Percentiles rank a stretch among this genome's conserved stretches.
Conservation (phyloP, 2,888 invertebrate genomes). For the Scaeva pyrastri region DNA sequence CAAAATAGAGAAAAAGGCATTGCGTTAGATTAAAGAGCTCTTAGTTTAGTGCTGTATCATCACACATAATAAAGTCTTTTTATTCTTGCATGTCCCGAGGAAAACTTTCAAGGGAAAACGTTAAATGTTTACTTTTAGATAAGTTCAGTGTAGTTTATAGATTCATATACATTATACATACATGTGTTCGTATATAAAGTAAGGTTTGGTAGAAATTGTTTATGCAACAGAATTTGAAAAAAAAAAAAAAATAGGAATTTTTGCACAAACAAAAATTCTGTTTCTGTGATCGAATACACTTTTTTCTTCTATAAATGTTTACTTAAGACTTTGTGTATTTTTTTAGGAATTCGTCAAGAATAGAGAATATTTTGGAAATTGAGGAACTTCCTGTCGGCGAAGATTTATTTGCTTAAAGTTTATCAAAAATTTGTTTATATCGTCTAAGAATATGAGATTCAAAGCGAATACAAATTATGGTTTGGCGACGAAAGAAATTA, state of each 20-base stretch:
- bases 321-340: neutral
- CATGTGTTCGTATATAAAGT: neutral
- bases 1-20: neutral
- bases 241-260: neutral
- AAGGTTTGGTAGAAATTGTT: neutral
- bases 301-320: neutral
- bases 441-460: neutral
- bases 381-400: neutral
- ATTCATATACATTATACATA: neutral
- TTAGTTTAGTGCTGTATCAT: neutral
- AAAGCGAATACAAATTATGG: neutral
- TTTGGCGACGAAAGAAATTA: neutral
- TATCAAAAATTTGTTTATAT: neutral
- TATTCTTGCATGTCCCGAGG: conserved; percentile 34
- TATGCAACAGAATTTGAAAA: neutral
- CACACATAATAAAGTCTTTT: conserved; percentile 19
- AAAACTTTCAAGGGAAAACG: conserved; percentile 36
- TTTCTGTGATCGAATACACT: conserved; percentile 1
- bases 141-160: conserved; percentile 10
- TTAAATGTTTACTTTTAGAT: conserved; percentile 41
- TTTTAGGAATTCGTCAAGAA: neutral
- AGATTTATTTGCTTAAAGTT: neutral
- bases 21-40: conserved; percentile 34
- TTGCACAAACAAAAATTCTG: conserved; percentile 26
- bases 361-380: neutral